Evolutionary conservation across 2,888 invertebrate species (phyloP).

Genomic region (Allygus modestus): DNA sequence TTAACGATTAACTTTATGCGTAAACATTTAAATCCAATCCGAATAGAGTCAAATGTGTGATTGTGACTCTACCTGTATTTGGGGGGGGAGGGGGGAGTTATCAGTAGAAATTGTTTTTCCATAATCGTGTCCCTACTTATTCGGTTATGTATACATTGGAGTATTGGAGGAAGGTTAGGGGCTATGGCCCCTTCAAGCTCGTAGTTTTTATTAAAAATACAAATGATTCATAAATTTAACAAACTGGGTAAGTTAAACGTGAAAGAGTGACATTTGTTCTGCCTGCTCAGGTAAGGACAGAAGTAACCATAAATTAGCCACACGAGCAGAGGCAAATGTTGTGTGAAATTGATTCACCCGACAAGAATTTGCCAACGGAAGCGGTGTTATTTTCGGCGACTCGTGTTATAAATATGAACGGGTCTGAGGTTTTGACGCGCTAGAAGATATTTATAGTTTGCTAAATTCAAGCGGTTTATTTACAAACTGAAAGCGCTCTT

Average conservation of each 20-base stretch:
- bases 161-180: too few relatives aligned
- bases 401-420: constrained; percentile 42
- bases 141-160: too few relatives aligned
- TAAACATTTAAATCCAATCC: too few relatives aligned
- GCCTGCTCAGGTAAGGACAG: background rate
- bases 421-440: constrained; percentile 52
- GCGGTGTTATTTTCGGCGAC: constrained; percentile 39
- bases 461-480: constrained; percentile 57
- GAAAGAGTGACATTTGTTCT: background rate
- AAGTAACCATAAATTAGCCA: constrained; percentile 35
- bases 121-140: too few relatives aligned
- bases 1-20: too few relatives aligned
- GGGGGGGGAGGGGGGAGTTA: too few relatives aligned
- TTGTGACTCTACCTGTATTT: too few relatives aligned
- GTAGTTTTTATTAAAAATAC: too few relatives aligned
- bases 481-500: constrained; percentile 45
- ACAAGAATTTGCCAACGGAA: constrained; percentile 55
- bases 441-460: constrained; percentile 33
- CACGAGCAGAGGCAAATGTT: constrained; percentile 32
- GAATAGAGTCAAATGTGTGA: too few relatives aligned
- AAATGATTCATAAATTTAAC: too few relatives aligned
- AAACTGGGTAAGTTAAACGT: background rate
- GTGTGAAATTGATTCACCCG: constrained; percentile 54
- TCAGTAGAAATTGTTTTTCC: too few relatives aligned
- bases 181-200: too few relatives aligned